Conservation (phyloP, 1,140 invertebrate species). For the Apis cerana region DNA sequence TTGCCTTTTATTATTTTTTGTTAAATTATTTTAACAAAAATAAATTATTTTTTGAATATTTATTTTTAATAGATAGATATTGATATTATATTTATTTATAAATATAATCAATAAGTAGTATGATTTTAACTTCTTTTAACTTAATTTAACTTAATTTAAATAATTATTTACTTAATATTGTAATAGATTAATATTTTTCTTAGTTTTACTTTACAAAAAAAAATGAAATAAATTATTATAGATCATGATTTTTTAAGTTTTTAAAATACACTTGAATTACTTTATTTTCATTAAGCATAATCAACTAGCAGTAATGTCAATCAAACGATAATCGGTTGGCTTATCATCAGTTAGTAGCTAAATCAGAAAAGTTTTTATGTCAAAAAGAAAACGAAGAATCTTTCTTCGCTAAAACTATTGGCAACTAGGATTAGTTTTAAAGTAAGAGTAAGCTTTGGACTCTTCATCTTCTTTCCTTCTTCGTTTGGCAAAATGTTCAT, state of each 20-base stretch:
- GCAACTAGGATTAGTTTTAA: slow-evolving; percentile 56
- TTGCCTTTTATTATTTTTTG: no score
- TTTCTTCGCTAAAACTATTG: slow-evolving; percentile 33
- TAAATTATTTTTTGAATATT: no score
- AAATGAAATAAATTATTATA: no score
- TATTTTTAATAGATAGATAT: no score
- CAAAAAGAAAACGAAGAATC: neutral
- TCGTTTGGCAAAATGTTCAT: neutral
- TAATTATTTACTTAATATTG: no score
- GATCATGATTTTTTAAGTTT: neutral
- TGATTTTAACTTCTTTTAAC: no score
- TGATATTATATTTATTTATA: no score
- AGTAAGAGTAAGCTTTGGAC: slow-evolving; percentile 35
- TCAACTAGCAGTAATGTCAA: slow-evolving; percentile 19
- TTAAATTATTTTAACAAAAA: no score
- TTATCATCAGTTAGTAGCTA: slow-evolving; percentile 49
- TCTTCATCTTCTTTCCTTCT: neutral
- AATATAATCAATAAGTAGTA: no score
- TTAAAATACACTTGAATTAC: neutral
- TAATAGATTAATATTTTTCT: no score
- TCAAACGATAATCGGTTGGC: slow-evolving; percentile 42
- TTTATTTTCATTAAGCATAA: slow-evolving; percentile 18
- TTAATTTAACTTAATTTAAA: no score
- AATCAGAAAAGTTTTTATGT: slow-evolving; percentile 49
- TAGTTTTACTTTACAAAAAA: no score